Conservation (phyloP, 2,888 invertebrate genomes). For the Caenorhabditis becei region DNA sequence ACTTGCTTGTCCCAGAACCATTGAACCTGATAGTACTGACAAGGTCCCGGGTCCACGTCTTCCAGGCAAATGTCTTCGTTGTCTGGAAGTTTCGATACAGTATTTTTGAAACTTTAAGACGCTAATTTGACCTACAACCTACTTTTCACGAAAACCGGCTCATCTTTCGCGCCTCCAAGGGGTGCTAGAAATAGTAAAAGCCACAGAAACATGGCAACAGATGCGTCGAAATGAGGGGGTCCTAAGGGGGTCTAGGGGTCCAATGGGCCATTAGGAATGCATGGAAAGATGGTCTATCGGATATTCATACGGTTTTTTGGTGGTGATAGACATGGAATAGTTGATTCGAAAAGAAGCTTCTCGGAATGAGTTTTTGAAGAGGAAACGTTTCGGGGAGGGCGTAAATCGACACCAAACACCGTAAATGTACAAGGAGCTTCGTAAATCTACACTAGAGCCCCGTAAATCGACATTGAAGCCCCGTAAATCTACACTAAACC, state of each 20-base stretch:
- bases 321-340: constrained; percentile 19
- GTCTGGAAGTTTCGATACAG: constrained; percentile 32
- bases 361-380: not conserved
- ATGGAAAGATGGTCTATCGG: constrained; percentile 15
- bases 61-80: constrained; percentile 67
- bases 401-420: too few species aligned
- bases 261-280: constrained; percentile 23
- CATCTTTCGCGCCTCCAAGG: constrained; percentile 18
- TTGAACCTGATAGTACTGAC: constrained; percentile 74
- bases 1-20: constrained; percentile 77
- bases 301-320: constrained; percentile 54
- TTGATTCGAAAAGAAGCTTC: not conserved
- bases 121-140: constrained; percentile 11
- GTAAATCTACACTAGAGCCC: too few species aligned
- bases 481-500: too few species aligned
- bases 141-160: constrained; percentile 41
- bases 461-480: too few species aligned
- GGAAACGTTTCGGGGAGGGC: too few species aligned
- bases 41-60: constrained; percentile 75
- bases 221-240: constrained; percentile 9
- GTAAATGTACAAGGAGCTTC: too few species aligned
- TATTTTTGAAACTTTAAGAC: not conserved
- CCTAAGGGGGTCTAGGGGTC: not conserved
- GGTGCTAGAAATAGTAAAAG: constrained; percentile 13
- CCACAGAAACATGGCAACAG: constrained; percentile 22